Evolutionary conservation across 2,797 vertebrate species (phyloP).

Genomic region (Botia kubotai): DNA sequence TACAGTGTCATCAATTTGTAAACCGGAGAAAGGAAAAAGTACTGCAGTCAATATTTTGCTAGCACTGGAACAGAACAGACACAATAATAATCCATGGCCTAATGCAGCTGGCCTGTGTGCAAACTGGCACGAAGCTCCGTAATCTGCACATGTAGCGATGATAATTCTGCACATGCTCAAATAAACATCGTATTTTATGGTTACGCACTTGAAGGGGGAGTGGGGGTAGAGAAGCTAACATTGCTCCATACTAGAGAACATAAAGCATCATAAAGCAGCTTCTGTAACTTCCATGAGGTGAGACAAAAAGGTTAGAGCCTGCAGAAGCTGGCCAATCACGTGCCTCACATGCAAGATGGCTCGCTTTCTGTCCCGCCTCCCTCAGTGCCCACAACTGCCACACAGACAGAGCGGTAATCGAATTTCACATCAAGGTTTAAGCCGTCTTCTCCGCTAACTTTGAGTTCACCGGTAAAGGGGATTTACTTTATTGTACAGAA

Average conservation of each 20-base stretch:
- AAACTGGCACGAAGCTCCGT: conserved; percentile 52
- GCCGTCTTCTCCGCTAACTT: not conserved
- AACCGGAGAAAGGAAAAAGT: conserved; percentile 43
- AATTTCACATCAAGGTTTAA: not conserved
- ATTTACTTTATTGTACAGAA: conserved; percentile 54
- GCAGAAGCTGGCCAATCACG: conserved; percentile 39
- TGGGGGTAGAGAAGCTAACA: not conserved
- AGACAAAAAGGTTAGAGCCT: not conserved
- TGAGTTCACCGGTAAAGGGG: conserved; percentile 4
- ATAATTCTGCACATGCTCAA: conserved; percentile 70
- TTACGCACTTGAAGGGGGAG: not conserved
- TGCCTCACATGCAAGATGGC: conserved; percentile 33
- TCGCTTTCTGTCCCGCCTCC: not conserved
- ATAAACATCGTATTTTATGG: conserved; percentile 69
- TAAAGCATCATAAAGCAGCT: conserved; percentile 4
- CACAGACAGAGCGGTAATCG: not conserved
- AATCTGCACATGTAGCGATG: conserved; percentile 60
- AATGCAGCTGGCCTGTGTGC: conserved; percentile 48
- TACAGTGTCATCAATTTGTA: not conserved
- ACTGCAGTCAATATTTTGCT: conserved; percentile 61
- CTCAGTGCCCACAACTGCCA: conserved; percentile 8
- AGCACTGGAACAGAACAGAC: conserved; percentile 32
- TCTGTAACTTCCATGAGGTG: not conserved
- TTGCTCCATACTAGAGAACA: not conserved
- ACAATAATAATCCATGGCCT: conserved; percentile 64